Evolutionary conservation across 2,797 vertebrate genomes (phyloP).

Genomic region (Lagothrix lagotricha): DNA sequence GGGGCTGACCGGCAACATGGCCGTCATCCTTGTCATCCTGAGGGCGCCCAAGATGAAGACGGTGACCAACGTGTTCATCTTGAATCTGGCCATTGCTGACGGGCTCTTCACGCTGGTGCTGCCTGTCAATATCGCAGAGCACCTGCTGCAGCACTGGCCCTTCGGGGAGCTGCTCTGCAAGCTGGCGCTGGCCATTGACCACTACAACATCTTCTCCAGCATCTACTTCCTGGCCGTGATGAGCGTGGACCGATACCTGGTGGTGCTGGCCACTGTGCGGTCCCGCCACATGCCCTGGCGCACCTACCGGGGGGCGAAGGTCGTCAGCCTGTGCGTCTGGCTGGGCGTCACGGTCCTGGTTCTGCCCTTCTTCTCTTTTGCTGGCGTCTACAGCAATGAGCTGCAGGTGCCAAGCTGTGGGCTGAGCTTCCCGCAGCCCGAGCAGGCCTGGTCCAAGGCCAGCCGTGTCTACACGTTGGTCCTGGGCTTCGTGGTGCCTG

Average conservation of each 20-base stretch:
- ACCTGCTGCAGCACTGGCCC: slow-evolving; percentile 91
- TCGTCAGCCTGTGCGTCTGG: slow-evolving; percentile 91
- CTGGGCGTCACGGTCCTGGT: slow-evolving; percentile 89
- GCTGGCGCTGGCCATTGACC: slow-evolving; percentile 90
- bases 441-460: slow-evolving; percentile 90
- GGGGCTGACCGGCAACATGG: slow-evolving; percentile 90
- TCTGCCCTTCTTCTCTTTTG: slow-evolving; percentile 90
- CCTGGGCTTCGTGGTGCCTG: slow-evolving; percentile 90
- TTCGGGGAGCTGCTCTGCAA: slow-evolving; percentile 92
- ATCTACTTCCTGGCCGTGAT: slow-evolving; percentile 92
- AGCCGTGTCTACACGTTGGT: slow-evolving; percentile 91
- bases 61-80: slow-evolving; percentile 92
- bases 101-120: slow-evolving; percentile 91
- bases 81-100: slow-evolving; percentile 91
- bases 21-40: slow-evolving; percentile 92
- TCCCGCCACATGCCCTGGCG: slow-evolving; percentile 89
- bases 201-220: slow-evolving; percentile 94
- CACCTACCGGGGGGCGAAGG: slow-evolving; percentile 88
- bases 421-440: slow-evolving; percentile 90
- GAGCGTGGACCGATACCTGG: slow-evolving; percentile 92
- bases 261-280: slow-evolving; percentile 89
- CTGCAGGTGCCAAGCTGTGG: slow-evolving; percentile 89
- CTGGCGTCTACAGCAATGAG: slow-evolving; percentile 84
- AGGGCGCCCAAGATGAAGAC: slow-evolving; percentile 94
- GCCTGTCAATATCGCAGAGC: slow-evolving; percentile 91